phyloP scores from a whole-genome alignment of 1,140 invertebrate genomes.

The Drosophila serrata region DNA sequence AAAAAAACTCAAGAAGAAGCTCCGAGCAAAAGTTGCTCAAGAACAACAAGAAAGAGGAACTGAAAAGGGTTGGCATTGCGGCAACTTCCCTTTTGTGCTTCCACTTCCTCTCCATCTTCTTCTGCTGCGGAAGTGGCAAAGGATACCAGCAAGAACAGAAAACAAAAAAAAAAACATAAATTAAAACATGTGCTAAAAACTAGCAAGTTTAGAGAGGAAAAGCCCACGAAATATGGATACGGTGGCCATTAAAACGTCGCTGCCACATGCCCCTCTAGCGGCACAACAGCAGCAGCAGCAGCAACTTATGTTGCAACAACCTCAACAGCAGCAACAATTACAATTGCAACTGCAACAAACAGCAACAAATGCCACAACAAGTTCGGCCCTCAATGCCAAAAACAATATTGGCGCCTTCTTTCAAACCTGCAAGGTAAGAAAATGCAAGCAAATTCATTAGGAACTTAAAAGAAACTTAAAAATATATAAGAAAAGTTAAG shows the following conservation, averaged over 20 bases:
- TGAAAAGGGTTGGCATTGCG: slow-evolving; percentile 62
- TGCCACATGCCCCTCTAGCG: slow-evolving; percentile 78
- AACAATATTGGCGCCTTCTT: slow-evolving; percentile 84
- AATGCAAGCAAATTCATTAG: not conserved
- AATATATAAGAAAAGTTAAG: not conserved
- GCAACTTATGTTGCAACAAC: slow-evolving; percentile 31
- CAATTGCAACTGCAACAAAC: slow-evolving; percentile 44
- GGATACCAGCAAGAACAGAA: not conserved
- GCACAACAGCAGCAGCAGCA: slow-evolving; percentile 59
- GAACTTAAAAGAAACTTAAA: not conserved
- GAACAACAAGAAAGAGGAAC: slow-evolving; percentile 28
- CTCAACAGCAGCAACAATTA: slow-evolving; percentile 37
- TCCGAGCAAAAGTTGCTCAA: slow-evolving; percentile 27
- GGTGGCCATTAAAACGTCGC: slow-evolving; percentile 79
- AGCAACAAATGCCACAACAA: slow-evolving; percentile 24
- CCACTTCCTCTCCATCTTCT: slow-evolving; percentile 8
- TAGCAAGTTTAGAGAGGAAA: not conserved
- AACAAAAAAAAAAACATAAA: slow-evolving; percentile 10
- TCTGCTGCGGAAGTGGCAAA: slow-evolving; percentile 49
- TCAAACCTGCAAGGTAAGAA: slow-evolving; percentile 85
- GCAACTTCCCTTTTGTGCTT: slow-evolving; percentile 49
- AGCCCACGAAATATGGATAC: slow-evolving; percentile 67
- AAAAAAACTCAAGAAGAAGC: slow-evolving; percentile 9
- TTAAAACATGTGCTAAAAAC: slow-evolving; percentile 26
- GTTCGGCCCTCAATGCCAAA: slow-evolving; percentile 58